These are phyloP conservation scores for Drosophila subobscura DNA, from an alignment of 1,140 invertebrate species.

Conservation along the genomic window DNA sequence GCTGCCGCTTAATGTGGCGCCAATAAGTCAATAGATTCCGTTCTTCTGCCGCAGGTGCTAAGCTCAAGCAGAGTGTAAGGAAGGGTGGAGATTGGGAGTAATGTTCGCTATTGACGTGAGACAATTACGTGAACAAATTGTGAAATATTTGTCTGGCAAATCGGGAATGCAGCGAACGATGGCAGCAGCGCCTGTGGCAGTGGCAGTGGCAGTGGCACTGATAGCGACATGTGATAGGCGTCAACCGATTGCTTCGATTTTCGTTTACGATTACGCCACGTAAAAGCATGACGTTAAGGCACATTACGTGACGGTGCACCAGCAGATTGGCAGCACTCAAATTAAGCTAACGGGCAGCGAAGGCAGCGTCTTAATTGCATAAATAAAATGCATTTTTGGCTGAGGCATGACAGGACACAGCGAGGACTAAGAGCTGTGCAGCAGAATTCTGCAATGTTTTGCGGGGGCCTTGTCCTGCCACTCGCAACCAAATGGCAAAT, in stretches of 20 bases:
- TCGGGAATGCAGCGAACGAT: conserved; percentile 29
- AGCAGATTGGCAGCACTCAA: too few species aligned
- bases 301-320: too few species aligned
- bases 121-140: conserved; percentile 62
- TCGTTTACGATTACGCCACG: too few species aligned
- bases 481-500: too few species aligned
- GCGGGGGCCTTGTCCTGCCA: not conserved
- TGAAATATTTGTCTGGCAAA: conserved; percentile 49
- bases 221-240: not conserved
- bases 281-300: too few species aligned
- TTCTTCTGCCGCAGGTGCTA: conserved; percentile 37
- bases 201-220: conserved; percentile 4
- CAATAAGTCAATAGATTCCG: conserved; percentile 74
- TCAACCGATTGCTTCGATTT: not conserved
- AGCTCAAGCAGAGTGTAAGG: conserved; percentile 3
- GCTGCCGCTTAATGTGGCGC: conserved; percentile 63
- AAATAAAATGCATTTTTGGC: too few species aligned
- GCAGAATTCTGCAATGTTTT: not conserved
- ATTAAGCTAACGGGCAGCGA: too few species aligned
- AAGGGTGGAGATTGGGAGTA: conserved; percentile 2
- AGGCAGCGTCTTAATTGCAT: too few species aligned
- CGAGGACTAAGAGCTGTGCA: too few species aligned
- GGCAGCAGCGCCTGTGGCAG: conserved; percentile 4
- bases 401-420: too few species aligned
- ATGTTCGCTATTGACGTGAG: conserved; percentile 53